Conservation (phyloP, 2,113 vertebrate genomes). For the Podarcis muralis region DNA sequence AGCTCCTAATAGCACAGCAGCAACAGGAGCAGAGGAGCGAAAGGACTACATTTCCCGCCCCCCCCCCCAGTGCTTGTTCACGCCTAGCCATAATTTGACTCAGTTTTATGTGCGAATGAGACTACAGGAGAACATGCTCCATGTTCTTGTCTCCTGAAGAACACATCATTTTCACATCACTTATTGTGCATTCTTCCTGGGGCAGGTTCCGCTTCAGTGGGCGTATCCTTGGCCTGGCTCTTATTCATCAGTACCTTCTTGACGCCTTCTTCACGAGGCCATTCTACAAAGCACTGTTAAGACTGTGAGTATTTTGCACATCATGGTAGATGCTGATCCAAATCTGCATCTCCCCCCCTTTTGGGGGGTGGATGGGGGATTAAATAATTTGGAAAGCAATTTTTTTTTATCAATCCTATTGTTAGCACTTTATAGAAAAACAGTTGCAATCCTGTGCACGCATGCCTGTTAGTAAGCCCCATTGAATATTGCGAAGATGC, state of each 20-base stretch:
- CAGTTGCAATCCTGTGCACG: neutral
- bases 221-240: constrained; percentile 94
- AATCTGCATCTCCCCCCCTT: neutral
- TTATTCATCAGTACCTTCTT: constrained; percentile 97
- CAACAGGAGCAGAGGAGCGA: too few relatives aligned
- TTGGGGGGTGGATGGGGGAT: neutral
- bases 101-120: too few relatives aligned
- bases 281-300: constrained; percentile 95
- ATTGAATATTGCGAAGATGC: neutral
- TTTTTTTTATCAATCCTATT: too few relatives aligned
- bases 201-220: constrained; percentile 97
- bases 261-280: constrained; percentile 98
- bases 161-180: neutral
- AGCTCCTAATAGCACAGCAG: too few relatives aligned
- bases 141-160: fast-evolving
- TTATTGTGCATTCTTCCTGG: constrained; percentile 50
- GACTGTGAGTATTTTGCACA: constrained; percentile 83
- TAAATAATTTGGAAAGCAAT: neutral
- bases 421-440: neutral
- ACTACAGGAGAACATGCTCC: neutral
- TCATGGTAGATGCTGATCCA: neutral
- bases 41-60: too few relatives aligned
- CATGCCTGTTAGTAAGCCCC: neutral
- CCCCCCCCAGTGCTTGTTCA: too few relatives aligned
- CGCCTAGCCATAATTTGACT: too few relatives aligned